Conservation (phyloP, 2,113 vertebrate genomes). For the Perca schrenkii region DNA sequence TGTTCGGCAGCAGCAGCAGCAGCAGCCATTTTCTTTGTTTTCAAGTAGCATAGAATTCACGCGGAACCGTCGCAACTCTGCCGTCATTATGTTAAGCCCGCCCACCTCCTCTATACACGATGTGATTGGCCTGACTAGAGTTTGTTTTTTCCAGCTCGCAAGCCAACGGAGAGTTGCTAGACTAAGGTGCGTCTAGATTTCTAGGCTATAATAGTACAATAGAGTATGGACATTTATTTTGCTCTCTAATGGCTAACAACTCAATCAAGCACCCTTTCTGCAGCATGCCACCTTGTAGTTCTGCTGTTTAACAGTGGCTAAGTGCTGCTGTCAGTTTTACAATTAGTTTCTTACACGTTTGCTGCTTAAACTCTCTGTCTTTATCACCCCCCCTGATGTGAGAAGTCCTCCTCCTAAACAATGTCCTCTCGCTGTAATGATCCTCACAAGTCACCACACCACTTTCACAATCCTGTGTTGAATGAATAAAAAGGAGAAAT, state of each 20-base stretch:
- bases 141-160: no score
- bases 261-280: slow-evolving; percentile 18
- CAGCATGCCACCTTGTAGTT: slow-evolving; percentile 11
- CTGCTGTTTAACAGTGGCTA: slow-evolving; percentile 53
- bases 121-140: no score
- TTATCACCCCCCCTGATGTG: slow-evolving; percentile 56
- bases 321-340: slow-evolving; percentile 64
- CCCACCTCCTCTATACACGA: no score
- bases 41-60: no score
- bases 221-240: background rate
- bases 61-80: no score
- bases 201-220: background rate
- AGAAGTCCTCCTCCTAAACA: slow-evolving; percentile 44
- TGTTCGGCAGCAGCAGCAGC: no score
- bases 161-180: no score
- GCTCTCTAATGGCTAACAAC: slow-evolving; percentile 12
- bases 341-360: slow-evolving; percentile 54
- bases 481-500: slow-evolving; percentile 24
- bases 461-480: background rate
- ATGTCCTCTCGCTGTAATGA: slow-evolving; percentile 40
- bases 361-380: slow-evolving; percentile 36
- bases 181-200: no score
- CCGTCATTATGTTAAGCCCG: no score
- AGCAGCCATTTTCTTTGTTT: no score
- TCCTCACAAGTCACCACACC: slow-evolving; percentile 19